These are phyloP conservation scores for Parapsyche elsis DNA, from an alignment of 1,140 invertebrate species.

Conservation along the genomic window DNA sequence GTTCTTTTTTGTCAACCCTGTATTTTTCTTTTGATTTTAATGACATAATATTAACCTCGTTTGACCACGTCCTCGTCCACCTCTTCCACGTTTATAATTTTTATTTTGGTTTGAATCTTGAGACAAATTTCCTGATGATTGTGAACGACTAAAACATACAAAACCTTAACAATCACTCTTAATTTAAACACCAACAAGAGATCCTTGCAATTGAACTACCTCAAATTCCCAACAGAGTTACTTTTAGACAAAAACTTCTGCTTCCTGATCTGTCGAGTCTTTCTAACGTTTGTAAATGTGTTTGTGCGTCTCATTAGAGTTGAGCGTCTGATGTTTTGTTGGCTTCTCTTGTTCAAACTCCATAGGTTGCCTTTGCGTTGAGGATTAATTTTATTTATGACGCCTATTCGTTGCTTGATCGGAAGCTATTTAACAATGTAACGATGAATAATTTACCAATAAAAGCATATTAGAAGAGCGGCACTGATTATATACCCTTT, in stretches of 20 bases:
- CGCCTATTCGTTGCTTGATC: conserved; percentile 24
- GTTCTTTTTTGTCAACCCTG: too few species aligned
- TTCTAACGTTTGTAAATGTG: not conserved
- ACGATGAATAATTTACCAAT: not conserved
- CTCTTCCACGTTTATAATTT: conserved; percentile 17
- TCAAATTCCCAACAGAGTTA: conserved; percentile 14
- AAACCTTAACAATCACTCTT: too few species aligned
- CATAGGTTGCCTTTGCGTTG: not conserved
- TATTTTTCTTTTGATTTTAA: too few species aligned
- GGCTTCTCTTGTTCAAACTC: not conserved
- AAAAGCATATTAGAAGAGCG: too few species aligned
- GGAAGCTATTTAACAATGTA: conserved; percentile 13
- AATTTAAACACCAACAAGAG: too few species aligned
- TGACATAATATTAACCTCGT: not conserved
- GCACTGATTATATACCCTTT: conserved; percentile 43
- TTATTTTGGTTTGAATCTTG: not conserved
- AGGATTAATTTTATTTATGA: not conserved
- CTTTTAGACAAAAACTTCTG: not conserved
- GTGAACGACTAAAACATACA: not conserved
- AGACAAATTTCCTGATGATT: conserved; percentile 5
- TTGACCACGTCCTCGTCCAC: conserved; percentile 20
- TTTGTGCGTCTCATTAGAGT: not conserved
- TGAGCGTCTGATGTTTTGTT: not conserved
- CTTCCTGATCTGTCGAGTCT: not conserved
- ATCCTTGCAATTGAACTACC: too few species aligned